phyloP scores from a whole-genome alignment of 1,140 invertebrate genomes.

The Agrilus planipennis region DNA sequence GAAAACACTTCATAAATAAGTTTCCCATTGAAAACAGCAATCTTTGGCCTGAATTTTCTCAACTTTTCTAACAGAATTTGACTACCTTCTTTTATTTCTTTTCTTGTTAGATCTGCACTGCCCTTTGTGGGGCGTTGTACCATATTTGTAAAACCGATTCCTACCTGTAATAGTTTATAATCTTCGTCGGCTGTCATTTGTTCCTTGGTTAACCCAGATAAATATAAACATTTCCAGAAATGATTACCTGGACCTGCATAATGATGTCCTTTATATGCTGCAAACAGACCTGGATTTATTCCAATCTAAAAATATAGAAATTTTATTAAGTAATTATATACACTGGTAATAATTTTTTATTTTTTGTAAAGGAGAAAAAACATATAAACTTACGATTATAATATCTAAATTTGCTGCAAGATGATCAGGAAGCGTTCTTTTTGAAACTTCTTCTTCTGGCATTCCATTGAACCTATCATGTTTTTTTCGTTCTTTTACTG shows the following conservation, averaged over 20 bases:
- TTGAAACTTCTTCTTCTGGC: conserved; percentile 90
- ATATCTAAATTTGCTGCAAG: conserved; percentile 87
- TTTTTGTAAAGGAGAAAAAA: not conserved
- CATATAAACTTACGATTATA: conserved; percentile 80
- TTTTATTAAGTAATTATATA: no score
- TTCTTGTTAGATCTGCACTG: conserved; percentile 86
- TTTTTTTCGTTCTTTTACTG: conserved; percentile 82
- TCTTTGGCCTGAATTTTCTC: conserved; percentile 85
- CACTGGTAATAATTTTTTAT: not conserved
- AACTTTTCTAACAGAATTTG: conserved; percentile 85
- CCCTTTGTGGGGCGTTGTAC: conserved; percentile 89
- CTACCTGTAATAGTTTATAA: conserved; percentile 81
- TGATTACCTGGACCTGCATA: conserved; percentile 97
- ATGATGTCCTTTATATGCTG: conserved; percentile 95
- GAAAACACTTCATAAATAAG: conserved; percentile 96
- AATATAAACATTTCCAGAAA: conserved; percentile 96
- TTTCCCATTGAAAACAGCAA: conserved; percentile 97
- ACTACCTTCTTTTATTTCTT: conserved; percentile 95
- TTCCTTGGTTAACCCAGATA: conserved; percentile 86
- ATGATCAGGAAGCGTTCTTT: conserved; percentile 87
- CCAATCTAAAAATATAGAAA: conserved; percentile 66
- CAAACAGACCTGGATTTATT: conserved; percentile 93
- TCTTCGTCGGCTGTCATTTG: conserved; percentile 95
- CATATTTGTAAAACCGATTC: conserved; percentile 97
- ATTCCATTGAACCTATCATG: conserved; percentile 95